phyloP scores from a whole-genome alignment of 1,140 invertebrate species.

The Leptinotarsa texana region DNA sequence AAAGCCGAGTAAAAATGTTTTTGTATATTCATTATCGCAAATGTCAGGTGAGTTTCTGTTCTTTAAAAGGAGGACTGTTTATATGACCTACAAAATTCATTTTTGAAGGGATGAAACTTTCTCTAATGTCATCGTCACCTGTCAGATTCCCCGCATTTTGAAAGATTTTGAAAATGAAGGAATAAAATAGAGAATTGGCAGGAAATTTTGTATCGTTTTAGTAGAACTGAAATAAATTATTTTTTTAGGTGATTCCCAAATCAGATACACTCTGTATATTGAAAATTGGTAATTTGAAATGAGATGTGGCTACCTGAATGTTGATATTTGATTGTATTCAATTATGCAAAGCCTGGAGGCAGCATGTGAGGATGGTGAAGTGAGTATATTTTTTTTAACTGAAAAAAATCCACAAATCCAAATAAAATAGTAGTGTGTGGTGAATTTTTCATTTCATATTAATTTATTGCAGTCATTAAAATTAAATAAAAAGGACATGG shows the following conservation, averaged over 20 bases:
- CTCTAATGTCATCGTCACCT: constrained; percentile 38
- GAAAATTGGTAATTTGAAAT: constrained; percentile 27
- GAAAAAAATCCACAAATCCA: too few species aligned
- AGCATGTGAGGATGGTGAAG: constrained; percentile 66
- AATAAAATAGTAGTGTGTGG: too few species aligned
- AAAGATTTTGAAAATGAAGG: neutral
- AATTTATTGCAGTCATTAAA: too few species aligned
- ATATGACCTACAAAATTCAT: constrained; percentile 45
- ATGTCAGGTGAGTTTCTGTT: constrained; percentile 31
- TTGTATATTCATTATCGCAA: constrained; percentile 26
- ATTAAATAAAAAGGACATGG: too few species aligned
- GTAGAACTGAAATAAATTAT: neutral
- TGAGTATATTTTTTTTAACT: constrained; percentile 51
- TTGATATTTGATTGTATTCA: constrained; percentile 54
- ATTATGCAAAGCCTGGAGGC: constrained; percentile 67
- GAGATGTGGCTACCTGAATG: constrained; percentile 54
- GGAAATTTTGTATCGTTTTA: too few species aligned
- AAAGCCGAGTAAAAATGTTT: constrained; percentile 27
- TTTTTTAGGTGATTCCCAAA: constrained; percentile 20
- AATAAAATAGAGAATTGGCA: too few species aligned
- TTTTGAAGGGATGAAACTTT: constrained; percentile 38
- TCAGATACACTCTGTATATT: constrained; percentile 11
- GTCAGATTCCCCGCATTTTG: constrained; percentile 21
- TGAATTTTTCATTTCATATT: too few species aligned
- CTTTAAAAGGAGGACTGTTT: constrained; percentile 19